These are phyloP conservation scores for Atta cephalotes DNA, from an alignment of 1,140 invertebrate species.

Conservation along the genomic window DNA sequence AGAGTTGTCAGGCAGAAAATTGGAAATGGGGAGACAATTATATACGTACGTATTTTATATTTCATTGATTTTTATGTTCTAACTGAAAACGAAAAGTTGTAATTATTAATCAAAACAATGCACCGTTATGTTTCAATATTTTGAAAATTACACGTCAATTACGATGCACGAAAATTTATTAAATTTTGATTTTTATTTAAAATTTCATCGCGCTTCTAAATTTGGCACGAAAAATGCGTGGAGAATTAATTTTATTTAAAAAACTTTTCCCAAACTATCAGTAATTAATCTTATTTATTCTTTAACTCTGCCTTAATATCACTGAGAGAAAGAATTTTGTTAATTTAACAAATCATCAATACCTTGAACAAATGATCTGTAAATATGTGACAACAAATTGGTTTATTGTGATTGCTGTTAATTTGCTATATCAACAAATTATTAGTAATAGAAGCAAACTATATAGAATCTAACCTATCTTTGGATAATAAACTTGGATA, in stretches of 20 bases:
- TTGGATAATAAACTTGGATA: too few species aligned
- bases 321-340: too few species aligned
- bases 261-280: conserved; percentile 22
- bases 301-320: not conserved
- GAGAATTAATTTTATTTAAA: not conserved
- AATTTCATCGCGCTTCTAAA: not conserved
- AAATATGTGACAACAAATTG: too few species aligned
- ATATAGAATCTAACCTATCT: too few species aligned
- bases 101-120: conserved; percentile 13
- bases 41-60: not conserved
- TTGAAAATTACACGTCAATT: not conserved
- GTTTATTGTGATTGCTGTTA: too few species aligned
- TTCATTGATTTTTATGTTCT: conserved; percentile 11
- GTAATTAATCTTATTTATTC: conserved; percentile 10
- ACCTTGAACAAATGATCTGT: too few species aligned
- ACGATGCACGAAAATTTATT: not conserved
- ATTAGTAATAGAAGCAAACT: too few species aligned
- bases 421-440: too few species aligned
- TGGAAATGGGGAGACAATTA: not conserved
- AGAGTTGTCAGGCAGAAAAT: not conserved
- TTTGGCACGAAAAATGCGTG: not conserved
- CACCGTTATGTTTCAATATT: not conserved
- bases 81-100: conserved; percentile 15
- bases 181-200: not conserved
- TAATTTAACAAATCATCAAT: too few species aligned